Percentiles rank a stretch among this genome's conserved stretches.
Conservation (phyloP, 1,140 invertebrate species). For the Dinothrombium tinctorium region DNA sequence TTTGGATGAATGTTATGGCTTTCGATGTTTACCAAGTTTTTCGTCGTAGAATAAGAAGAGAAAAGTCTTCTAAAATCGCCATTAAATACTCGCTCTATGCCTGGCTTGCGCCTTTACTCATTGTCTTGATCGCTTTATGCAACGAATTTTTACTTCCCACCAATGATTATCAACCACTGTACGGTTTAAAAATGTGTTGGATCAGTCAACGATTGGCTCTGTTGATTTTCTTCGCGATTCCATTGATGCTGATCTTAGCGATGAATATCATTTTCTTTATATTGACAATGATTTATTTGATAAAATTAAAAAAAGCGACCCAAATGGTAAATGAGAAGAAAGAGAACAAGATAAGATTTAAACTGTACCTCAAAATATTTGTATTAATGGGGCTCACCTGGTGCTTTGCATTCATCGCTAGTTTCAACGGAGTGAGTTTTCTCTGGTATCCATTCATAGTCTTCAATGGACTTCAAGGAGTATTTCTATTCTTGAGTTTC, state of each 20-base stretch:
- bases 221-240: slow-evolving; percentile 22
- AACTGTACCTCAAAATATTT: slow-evolving; percentile 25
- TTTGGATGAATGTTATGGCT: slow-evolving; percentile 88
- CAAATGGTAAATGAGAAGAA: slow-evolving; percentile 2
- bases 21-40: slow-evolving; percentile 81
- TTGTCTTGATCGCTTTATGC: slow-evolving; percentile 7
- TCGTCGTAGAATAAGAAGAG: neutral
- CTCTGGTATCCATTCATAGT: slow-evolving; percentile 21
- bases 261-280: slow-evolving; percentile 28
- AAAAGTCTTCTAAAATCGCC: slow-evolving; percentile 7
- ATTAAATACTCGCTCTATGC: slow-evolving; percentile 19
- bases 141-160: neutral
- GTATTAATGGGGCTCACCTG: slow-evolving; percentile 28
- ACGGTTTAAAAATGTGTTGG: slow-evolving; percentile 21
- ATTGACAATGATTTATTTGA: slow-evolving; percentile 20
- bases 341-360: slow-evolving; percentile 16
- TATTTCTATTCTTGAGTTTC: slow-evolving; percentile 27
- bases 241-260: slow-evolving; percentile 22
- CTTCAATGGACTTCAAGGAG: slow-evolving; percentile 25
- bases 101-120: slow-evolving; percentile 18
- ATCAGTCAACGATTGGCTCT: slow-evolving; percentile 25
- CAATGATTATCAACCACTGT: slow-evolving; percentile 12
- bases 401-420: slow-evolving; percentile 24
- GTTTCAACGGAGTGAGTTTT: slow-evolving; percentile 12
- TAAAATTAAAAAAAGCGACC: slow-evolving; percentile 4